Evolutionary conservation across 1,140 invertebrate genomes (phyloP), one percentile per base, ranked within the genome.

Genomic region (Agraylea sexmaculata): DNA sequence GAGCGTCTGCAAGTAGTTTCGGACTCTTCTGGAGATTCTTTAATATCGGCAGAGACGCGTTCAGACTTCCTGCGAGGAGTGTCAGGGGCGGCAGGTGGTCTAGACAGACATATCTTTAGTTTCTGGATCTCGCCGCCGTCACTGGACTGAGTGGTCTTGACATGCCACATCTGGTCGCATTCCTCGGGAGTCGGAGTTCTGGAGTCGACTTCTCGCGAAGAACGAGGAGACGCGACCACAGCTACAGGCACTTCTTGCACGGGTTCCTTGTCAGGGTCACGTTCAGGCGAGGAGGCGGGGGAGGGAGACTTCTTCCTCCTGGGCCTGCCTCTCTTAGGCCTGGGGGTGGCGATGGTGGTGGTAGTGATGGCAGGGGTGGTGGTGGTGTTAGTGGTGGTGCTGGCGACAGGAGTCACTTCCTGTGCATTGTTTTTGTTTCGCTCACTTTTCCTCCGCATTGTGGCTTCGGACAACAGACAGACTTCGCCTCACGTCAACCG

Each of bases 371-470:
- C n/a, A n/a, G n/a, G n/a, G n/a, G n/a, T n/a, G n/a, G n/a, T n/a
- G n/a, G n/a, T n/a, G n/a, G n/a, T n/a, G n/a, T n/a, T n/a, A n/a
- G n/a, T n/a, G n/a, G n/a, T n/a, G n/a, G n/a, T n/a, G n/a, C n/a
- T n/a, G n/a, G n/a, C n/a, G n/a, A 45, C 47, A 4, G 38, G 36
- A 13, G 35, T 43, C 23, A 17, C 36, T 42, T 49, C 43, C 2
- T 39, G 40, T 2, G 37, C 17, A 19, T 49, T 49, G 8, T 21
- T 23, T 33, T 49, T 49, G 37, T 49, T 49, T 29, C 47, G 29
- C 21, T 45, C 47, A 38, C 47, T 49, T 40, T 49, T 49, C 15
- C 47, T 40, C 22, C 47, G 33, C 47, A 49, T 49, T 31, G 23
- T 38, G 27, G 6, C 25, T 18, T 29, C 23, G 13, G 19, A 25